These are phyloP conservation scores for Palaemon carinicauda DNA, from an alignment of 1,140 invertebrate genomes.

Conservation along the genomic window DNA sequence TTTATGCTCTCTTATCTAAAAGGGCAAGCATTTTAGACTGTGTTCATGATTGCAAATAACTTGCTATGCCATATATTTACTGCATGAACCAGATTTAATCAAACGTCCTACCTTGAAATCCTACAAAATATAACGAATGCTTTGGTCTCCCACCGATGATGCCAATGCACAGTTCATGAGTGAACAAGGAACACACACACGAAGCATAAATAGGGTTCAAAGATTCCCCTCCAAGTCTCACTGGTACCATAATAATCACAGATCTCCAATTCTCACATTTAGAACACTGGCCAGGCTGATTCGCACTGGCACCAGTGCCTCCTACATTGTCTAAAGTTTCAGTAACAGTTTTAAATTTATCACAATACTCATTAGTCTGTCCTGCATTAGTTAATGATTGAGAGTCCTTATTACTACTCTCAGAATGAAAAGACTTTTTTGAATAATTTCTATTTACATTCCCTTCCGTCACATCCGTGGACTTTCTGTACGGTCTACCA, in stretches of 20 bases:
- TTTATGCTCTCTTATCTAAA: no score
- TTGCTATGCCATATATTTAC: no score
- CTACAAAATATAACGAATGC: conserved; percentile 91
- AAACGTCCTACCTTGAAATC: conserved; percentile 76
- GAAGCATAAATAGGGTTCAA: conserved; percentile 84
- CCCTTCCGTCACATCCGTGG: no score
- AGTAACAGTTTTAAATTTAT: not conserved
- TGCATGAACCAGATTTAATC: no score
- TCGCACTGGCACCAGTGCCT: not conserved
- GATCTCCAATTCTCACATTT: conserved; percentile 72
- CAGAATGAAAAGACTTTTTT: not conserved
- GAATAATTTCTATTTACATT: not conserved
- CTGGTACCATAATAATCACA: conserved; percentile 83
- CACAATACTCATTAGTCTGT: not conserved
- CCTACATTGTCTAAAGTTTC: not conserved
- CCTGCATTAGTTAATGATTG: not conserved
- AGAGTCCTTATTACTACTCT: not conserved
- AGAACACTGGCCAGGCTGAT: not conserved
- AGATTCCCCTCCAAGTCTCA: conserved; percentile 84
- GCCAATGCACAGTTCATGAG: conserved; percentile 83
- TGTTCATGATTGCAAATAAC: no score
- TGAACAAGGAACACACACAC: conserved; percentile 79
- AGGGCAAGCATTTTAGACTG: no score
- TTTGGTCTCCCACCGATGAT: conserved; percentile 91
- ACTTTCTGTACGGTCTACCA: no score